Conservation (phyloP, 2,113 vertebrate species). For the Oncorhynchus gorbuscha region DNA sequence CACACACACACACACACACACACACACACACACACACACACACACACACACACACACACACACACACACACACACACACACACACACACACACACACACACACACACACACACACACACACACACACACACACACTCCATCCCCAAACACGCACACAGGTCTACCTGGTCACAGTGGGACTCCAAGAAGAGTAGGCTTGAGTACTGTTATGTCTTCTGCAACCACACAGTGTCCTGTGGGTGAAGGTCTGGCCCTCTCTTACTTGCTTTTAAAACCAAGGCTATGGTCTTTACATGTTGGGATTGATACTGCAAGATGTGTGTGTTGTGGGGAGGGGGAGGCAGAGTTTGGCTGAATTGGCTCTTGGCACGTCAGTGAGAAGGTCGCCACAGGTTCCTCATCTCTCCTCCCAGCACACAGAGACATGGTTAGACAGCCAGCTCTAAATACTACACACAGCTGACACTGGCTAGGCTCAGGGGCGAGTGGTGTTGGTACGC, state of each 20-base stretch:
- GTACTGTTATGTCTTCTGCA: no score
- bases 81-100: no score
- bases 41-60: not conserved
- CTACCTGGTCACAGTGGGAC: no score
- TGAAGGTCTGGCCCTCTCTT: no score
- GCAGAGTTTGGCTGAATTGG: not conserved
- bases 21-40: no score
- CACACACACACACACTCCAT: no score
- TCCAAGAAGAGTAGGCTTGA: no score
- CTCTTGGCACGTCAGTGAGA: not conserved
- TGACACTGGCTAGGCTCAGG: not conserved
- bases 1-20: not conserved
- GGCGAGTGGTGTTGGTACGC: not conserved
- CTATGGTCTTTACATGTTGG: not conserved
- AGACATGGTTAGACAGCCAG: not conserved
- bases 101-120: not conserved
- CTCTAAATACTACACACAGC: conserved; percentile 3
- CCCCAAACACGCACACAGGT: no score
- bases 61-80: no score
- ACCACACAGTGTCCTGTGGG: no score
- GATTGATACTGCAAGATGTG: no score
- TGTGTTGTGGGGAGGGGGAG: no score
- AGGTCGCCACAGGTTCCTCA: not conserved
- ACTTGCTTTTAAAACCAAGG: not conserved
- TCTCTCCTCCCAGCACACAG: not conserved